Conservation (phyloP, 2,888 invertebrate species). For the Lottia gigantea region DNA sequence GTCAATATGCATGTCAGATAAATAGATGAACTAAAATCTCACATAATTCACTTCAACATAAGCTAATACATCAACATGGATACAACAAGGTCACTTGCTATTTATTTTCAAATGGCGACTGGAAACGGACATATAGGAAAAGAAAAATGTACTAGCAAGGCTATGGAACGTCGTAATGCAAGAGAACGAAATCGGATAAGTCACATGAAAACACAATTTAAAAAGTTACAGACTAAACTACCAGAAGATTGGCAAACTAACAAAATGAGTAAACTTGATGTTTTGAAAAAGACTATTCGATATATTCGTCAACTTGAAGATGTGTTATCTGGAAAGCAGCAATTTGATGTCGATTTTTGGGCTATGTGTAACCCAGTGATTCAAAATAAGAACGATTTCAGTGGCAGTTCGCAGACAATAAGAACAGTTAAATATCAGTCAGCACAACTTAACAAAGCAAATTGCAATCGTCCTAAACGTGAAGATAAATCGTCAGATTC, state of each 20-base stretch:
- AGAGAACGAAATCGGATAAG: background rate
- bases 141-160: background rate
- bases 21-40: too few relatives aligned
- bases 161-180: background rate
- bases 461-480: too few relatives aligned
- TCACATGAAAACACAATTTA: background rate
- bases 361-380: background rate
- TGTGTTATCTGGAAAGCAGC: background rate
- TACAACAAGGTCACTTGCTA: too few relatives aligned
- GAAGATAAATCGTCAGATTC: too few relatives aligned
- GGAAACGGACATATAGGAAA: too few relatives aligned
- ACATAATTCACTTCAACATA: too few relatives aligned
- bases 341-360: background rate
- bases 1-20: too few relatives aligned
- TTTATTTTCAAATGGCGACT: too few relatives aligned
- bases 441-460: too few relatives aligned
- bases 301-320: background rate
- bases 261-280: slow-evolving; percentile 3
- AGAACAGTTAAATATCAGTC: background rate
- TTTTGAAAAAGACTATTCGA: background rate
- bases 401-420: background rate
- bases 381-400: background rate
- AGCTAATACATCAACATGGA: too few relatives aligned
- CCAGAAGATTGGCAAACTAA: background rate
- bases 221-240: background rate